These are phyloP conservation scores for rabbit (Oryctolagus cuniculus) DNA, from an alignment of 2,113 vertebrate genomes.

Conservation along the genomic window DNA sequence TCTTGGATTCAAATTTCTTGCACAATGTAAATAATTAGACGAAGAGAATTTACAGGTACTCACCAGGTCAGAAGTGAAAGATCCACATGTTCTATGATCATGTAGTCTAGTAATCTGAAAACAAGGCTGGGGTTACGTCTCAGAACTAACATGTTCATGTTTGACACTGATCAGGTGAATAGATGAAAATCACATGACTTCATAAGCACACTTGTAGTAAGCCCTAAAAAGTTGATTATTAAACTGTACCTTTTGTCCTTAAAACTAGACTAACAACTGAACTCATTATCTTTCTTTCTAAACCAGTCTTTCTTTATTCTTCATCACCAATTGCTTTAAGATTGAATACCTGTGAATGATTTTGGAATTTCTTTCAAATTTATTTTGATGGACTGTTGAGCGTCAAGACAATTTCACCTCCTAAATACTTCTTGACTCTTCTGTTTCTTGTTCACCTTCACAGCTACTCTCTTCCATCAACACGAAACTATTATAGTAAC, in stretches of 20 bases:
- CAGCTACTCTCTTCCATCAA: not conserved
- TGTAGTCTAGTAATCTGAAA: not conserved
- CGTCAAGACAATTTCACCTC: not conserved
- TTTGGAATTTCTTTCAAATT: not conserved
- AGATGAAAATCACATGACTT: not conserved
- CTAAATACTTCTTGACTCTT: not conserved
- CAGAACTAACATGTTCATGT: not conserved
- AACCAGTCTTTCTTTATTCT: not conserved
- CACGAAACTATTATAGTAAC: not conserved
- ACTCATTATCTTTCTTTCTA: not conserved
- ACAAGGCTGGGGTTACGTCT: not conserved
- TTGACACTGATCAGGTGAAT: not conserved
- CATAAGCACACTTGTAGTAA: not conserved
- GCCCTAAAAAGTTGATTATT: not conserved
- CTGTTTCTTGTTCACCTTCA: not conserved
- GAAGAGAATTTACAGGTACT: not conserved
- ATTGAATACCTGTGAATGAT: not conserved
- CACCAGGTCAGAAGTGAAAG: not conserved
- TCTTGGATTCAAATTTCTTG: not conserved
- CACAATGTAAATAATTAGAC: not conserved
- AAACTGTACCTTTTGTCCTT: not conserved
- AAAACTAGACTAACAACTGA: not conserved
- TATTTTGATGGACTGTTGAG: not conserved
- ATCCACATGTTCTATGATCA: not conserved
- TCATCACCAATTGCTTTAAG: constrained; percentile 22